These are phyloP conservation scores for Tortricodes alternella DNA, from an alignment of 2,888 invertebrate species.

Conservation along the genomic window DNA sequence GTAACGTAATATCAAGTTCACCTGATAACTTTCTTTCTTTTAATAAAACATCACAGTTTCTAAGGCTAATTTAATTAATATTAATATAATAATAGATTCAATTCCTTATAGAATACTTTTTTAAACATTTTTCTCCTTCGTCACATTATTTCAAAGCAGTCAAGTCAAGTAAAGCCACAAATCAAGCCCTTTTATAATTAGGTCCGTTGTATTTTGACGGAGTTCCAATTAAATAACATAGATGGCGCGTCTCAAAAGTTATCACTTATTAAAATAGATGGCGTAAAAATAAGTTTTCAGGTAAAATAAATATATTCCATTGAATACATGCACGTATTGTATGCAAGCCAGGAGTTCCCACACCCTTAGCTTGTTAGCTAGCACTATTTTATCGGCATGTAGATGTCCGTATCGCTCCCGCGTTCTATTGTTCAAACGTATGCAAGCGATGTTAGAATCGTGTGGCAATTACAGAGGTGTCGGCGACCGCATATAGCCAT, in stretches of 20 bases:
- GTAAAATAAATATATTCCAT: too few species aligned
- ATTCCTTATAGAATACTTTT: too few species aligned
- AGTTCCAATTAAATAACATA: constrained; percentile 47
- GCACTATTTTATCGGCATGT: constrained; percentile 30
- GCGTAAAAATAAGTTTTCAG: constrained; percentile 39
- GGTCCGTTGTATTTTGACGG: constrained; percentile 22
- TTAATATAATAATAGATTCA: too few species aligned
- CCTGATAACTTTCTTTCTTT: too few species aligned
- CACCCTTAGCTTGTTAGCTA: constrained; percentile 8
- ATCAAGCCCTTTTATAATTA: not conserved
- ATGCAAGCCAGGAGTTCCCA: not conserved
- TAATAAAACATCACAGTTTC: too few species aligned
- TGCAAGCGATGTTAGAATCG: constrained; percentile 68
- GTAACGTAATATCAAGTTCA: not conserved
- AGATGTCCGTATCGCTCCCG: constrained; percentile 30
- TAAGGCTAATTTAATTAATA: too few species aligned
- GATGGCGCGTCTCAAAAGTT: constrained; percentile 54
- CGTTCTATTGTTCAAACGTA: constrained; percentile 56
- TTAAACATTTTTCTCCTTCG: too few species aligned
- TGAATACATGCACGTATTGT: too few species aligned
- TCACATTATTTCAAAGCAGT: too few species aligned
- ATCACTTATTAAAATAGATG: constrained; percentile 47
- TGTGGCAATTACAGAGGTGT: constrained; percentile 79
- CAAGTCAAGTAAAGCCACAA: too few species aligned
- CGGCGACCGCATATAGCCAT: constrained; percentile 73